phyloP scores from a whole-genome alignment of 2,113 vertebrate genomes.

The Dicentrarchus labrax region DNA sequence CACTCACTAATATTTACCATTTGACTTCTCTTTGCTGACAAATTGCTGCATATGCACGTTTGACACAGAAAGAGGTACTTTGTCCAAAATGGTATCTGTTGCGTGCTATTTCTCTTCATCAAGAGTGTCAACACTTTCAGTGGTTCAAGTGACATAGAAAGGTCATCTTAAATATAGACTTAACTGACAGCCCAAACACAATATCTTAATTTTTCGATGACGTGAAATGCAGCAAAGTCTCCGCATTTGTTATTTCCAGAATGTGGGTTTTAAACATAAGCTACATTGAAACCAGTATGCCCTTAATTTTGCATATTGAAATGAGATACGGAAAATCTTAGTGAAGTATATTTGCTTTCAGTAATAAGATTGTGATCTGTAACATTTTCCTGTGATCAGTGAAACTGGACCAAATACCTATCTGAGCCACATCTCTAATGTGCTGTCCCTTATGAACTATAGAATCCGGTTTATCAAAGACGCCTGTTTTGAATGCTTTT shows the following conservation, averaged over 20 bases:
- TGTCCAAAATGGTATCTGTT: neutral
- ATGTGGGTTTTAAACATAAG: neutral
- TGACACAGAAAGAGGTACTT: neutral
- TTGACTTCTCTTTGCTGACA: neutral
- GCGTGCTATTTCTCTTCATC: neutral
- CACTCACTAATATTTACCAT: neutral
- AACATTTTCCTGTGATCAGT: neutral
- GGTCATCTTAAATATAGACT: neutral
- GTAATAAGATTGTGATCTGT: neutral
- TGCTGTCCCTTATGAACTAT: neutral
- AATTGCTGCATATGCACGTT: neutral
- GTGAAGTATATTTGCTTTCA: neutral
- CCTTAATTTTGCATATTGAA: constrained; percentile 1
- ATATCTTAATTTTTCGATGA: neutral
- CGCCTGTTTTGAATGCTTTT: neutral
- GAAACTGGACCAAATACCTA: neutral
- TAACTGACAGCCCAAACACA: neutral
- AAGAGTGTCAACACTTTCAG: neutral
- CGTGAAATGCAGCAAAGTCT: neutral
- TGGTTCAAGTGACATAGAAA: neutral
- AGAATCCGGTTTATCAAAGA: neutral
- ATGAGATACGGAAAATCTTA: neutral
- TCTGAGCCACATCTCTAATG: neutral
- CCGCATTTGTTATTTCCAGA: neutral
- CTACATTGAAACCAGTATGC: neutral